A percentile compares a stretch with the other conserved stretches of the same genome.
phyloP scores from a whole-genome alignment of 2,113 vertebrate genomes.

The Pipra filicauda region DNA sequence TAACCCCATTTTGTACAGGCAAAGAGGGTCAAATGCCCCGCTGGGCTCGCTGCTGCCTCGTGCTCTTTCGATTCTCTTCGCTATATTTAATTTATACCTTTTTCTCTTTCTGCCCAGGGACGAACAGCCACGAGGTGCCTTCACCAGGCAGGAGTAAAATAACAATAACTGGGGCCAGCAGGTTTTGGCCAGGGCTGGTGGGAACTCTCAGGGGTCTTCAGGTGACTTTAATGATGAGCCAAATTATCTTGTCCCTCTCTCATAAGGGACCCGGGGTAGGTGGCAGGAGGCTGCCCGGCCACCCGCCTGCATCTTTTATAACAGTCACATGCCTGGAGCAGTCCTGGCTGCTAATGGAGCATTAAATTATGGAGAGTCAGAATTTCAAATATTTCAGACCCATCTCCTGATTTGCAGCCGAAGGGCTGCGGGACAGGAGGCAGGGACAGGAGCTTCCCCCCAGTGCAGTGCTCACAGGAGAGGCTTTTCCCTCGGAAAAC shows the following conservation, averaged over 20 bases:
- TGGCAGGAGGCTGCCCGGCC: not conserved
- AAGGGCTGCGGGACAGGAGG: not conserved
- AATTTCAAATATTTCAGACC: not conserved
- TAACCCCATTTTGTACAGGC: not conserved
- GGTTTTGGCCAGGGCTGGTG: not conserved
- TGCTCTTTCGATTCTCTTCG: not conserved
- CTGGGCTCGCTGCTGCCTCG: not conserved
- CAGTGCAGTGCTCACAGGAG: accelerated
- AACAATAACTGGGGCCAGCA: not conserved
- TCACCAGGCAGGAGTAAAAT: not conserved
- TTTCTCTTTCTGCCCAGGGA: not conserved
- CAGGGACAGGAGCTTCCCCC: not conserved
- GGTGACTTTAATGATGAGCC: not conserved
- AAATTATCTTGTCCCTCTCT: not conserved
- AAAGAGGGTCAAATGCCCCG: not conserved
- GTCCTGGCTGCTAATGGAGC: not conserved
- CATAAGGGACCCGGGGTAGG: not conserved
- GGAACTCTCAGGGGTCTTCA: not conserved
- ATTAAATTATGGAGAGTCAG: not conserved
- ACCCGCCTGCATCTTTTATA: not conserved
- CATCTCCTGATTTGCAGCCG: not conserved
- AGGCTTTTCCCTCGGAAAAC: not conserved
- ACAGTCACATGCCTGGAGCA: not conserved
- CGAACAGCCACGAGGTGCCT: not conserved
- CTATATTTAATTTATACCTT: not conserved